Base-by-base conservation (phyloP, 1,140 invertebrate genomes). In the Leucophenga varia region DNA sequence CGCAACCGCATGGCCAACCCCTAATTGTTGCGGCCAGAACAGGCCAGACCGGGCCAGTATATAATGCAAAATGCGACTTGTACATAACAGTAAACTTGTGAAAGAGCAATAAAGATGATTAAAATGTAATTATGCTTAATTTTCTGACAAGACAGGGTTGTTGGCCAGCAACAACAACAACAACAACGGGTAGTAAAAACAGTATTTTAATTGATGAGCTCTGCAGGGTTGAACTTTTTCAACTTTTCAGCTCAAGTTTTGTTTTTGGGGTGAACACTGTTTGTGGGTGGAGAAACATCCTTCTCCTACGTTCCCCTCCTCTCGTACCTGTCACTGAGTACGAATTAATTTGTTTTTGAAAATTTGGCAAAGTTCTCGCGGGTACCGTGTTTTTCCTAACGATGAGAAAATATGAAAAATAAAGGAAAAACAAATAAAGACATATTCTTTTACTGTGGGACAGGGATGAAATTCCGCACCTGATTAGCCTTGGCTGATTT, bases 61-160 rank as follows among this genome's bases (percentile, higher is more conserved):
- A 68, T 53, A 57, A 54, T 64, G 64, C 58, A 49, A 59, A 54
- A 49, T 17, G 22, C 48, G 39, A 54, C 42, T 51, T 51, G 59
- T 63, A 71, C 43, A 67, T 67, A 67, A 43, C 63, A 68, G 63
- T 63, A 57, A 67, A 67, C 46, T 63, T 67, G 63, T 67, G 44
- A 71, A 70, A 70, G 67, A 59, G 67, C 67, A 68, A 71, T 71
- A 64, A 68, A 68, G 60, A 71, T 71, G 60, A 71, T 71, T 71
- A 71, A 71, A 71, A 71, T 71, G 67, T 71, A 71, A 71, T 71
- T 71, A 71, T 64, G 55, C 57, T 57, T 68, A 67, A 71, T 71
- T 71, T 71, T 61, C 63, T 64, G 58, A 69, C 56, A 61, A 59
- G 43, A 43, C 34, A 2, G 21, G 16, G 43, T 18, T 34, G 4